These are phyloP conservation scores for Sitta carolinensis DNA, from an alignment of 2,797 vertebrate genomes.

Conservation along the genomic window DNA sequence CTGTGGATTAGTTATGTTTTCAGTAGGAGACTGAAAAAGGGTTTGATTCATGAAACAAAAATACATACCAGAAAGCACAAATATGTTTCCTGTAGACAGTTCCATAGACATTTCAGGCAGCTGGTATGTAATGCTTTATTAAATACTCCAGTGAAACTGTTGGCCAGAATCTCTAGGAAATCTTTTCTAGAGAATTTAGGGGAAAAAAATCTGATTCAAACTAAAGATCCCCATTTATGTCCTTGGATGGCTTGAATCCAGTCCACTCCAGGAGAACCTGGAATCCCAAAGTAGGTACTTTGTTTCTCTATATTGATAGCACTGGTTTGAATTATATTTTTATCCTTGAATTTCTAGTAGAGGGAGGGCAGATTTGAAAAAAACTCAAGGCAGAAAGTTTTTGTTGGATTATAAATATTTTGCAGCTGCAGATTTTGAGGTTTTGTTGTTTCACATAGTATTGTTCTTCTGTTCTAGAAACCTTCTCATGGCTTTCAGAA, in stretches of 20 bases:
- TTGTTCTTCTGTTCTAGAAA: constrained; percentile 73
- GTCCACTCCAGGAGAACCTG: background rate
- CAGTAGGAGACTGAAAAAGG: background rate
- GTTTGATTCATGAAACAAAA: background rate
- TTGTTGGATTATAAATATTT: background rate
- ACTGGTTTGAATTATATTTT: background rate
- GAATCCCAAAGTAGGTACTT: background rate
- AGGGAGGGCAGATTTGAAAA: background rate
- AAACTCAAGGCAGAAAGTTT: background rate
- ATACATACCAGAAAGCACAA: background rate
- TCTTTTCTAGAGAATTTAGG: background rate
- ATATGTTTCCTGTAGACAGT: background rate
- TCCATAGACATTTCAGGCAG: background rate
- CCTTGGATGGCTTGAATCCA: background rate
- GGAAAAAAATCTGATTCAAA: background rate
- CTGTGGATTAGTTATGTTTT: background rate
- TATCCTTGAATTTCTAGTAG: background rate
- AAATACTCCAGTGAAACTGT: background rate
- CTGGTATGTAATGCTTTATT: background rate
- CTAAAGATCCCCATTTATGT: background rate
- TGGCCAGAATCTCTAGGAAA: background rate
- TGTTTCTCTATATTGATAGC: background rate
- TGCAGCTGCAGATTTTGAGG: background rate
- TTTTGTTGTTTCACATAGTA: background rate
- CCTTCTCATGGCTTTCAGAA: constrained; percentile 84